Evolutionary conservation across 2,113 vertebrate genomes (phyloP), one percentile per base, ranked within the genome.

Genomic region (Oryzias woworae): DNA sequence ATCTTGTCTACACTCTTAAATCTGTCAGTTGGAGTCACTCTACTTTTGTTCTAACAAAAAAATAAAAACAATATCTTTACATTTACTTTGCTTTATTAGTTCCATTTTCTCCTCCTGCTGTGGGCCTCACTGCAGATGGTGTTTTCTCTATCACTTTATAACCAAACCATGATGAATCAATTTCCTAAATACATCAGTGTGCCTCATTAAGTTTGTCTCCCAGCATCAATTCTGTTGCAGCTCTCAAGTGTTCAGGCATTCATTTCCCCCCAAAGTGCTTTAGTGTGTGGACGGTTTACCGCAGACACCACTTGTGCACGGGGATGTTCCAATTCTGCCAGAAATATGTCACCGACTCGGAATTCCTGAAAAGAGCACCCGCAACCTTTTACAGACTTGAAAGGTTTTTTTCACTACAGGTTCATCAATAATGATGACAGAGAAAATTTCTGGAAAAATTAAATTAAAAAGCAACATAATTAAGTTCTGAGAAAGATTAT

Each of bases 301-400:
- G 94, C 55, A 92, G 66, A 76, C 95, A 97, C 96, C 96, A 97
- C 81, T 95, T 97, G 91, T 97, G 95, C 36, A 97, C 95, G 0
- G 96, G 96, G 80, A 97, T 96, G 80, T 97, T 97, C 96, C 95
- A 97, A 82, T 97, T 97, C 89, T 95, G 93, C 96, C 95, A 97
- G 78, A 97, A 97, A 87, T 96, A 96, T 41, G 90, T 94, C 76
- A 97, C 90, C 0, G 92, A 91, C 87, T 97, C 94, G 0, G 96
- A 90, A 80, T 97, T 97, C 95, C 95, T 97, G 80, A 56, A 64
- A 75, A 69, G 83, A 23, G 49, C 73, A 48, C 50, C 2, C 59
- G 23, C 50, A 66, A 12, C 28, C 56, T 68, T 36, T 36, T 51
- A 59, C 54, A 62, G 20, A 26, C 14, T 46, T 7, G 58, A 44